Conservation (phyloP, 64 coral and sea anemone genomes). For the Stichodactyla mertensii region DNA sequence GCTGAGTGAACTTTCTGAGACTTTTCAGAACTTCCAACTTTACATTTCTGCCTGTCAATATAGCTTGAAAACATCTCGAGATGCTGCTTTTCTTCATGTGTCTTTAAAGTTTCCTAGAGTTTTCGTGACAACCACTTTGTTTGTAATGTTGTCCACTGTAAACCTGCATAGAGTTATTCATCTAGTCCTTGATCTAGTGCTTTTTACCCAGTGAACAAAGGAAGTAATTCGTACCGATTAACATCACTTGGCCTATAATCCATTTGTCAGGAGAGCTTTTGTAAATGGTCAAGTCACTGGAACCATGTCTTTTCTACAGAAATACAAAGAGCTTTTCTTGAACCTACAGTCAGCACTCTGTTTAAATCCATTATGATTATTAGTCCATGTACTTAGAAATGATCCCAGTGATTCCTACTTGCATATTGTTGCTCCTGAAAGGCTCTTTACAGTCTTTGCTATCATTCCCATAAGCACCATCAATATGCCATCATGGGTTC, state of each 20-base stretch:
- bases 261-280: not conserved
- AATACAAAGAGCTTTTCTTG: not conserved
- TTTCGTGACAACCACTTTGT: conserved; percentile 48
- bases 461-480: not conserved
- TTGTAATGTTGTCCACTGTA: conserved; percentile 10
- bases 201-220: conserved; percentile 22
- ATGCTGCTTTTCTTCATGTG: not conserved
- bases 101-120: not conserved
- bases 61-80: conserved; percentile 73
- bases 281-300: not conserved
- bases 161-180: conserved; percentile 18
- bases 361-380: conserved; percentile 3
- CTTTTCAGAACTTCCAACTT: conserved; percentile 92
- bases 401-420: not conserved
- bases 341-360: not conserved
- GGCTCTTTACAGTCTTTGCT: not conserved
- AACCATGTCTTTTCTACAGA: not conserved
- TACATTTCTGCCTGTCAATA: conserved; percentile 84
- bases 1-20: conserved; percentile 98
- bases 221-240: conserved; percentile 31
- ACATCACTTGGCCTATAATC: conserved; percentile 13
- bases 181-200: not conserved
- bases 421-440: not conserved
- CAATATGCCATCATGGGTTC: not conserved
- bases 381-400: not conserved